phyloP scores from a whole-genome alignment of 1,140 invertebrate species.

The Helicoverpa zea region DNA sequence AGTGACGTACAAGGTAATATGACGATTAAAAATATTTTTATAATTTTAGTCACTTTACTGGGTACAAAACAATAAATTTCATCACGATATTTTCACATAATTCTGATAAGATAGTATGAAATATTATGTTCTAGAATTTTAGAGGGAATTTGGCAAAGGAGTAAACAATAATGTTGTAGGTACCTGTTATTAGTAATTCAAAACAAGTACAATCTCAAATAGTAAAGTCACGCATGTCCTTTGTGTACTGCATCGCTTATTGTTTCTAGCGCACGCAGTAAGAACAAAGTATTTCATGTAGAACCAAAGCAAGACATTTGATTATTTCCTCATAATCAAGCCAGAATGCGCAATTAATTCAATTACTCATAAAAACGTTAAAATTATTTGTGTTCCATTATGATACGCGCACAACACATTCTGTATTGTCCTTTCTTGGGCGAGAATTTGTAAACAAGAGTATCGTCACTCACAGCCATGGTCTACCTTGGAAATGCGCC shows the following conservation, averaged over 20 bases:
- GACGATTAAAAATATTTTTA: conserved; percentile 14
- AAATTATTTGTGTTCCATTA: background rate
- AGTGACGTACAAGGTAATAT: too few species aligned
- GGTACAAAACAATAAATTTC: conserved; percentile 26
- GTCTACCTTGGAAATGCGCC: conserved; percentile 61
- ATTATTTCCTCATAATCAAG: background rate
- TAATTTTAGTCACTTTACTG: background rate
- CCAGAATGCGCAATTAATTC: background rate
- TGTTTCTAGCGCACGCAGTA: conserved; percentile 16
- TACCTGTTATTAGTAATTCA: background rate
- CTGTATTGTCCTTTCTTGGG: conserved; percentile 8
- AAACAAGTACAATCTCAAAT: background rate
- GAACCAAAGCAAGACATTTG: background rate
- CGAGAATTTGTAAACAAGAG: conserved; percentile 15
- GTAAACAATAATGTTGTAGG: conserved; percentile 2
- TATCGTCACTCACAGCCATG: conserved; percentile 46
- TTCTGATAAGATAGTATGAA: conserved; percentile 11
- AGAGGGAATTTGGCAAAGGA: conserved; percentile 17
- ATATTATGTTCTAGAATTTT: conserved; percentile 3
- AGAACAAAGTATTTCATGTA: conserved; percentile 5
- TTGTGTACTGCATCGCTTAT: conserved; percentile 9
- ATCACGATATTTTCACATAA: background rate
- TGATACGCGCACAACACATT: background rate
- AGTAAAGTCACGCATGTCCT: conserved; percentile 35
- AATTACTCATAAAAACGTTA: conserved; percentile 17